These are phyloP conservation scores for Mimas tiliae DNA, from an alignment of 2,888 invertebrate genomes.

Conservation along the genomic window DNA sequence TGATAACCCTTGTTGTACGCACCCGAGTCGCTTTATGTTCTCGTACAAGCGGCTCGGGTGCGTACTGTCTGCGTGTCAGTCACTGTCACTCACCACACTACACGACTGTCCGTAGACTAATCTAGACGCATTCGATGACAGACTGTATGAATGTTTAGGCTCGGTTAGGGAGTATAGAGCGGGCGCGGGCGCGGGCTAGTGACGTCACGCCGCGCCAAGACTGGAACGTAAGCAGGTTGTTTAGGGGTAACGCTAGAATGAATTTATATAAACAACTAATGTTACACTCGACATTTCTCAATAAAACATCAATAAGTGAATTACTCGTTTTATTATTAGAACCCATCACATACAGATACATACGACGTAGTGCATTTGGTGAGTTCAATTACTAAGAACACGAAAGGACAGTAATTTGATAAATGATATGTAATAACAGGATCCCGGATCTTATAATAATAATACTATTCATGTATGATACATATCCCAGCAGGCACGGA, in stretches of 20 bases:
- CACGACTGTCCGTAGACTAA: too few relatives aligned
- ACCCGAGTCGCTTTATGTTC: too few relatives aligned
- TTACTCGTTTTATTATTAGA: conserved; percentile 45
- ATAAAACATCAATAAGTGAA: conserved; percentile 60
- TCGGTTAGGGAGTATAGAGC: conserved; percentile 29
- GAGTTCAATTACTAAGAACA: background rate
- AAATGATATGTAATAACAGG: too few relatives aligned
- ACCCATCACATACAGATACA: background rate
- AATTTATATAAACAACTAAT: conserved; percentile 70
- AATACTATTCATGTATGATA: too few relatives aligned
- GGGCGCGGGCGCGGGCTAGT: conserved; percentile 34
- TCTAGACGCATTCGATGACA: background rate
- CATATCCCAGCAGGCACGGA: too few relatives aligned
- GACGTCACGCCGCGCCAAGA: conserved; percentile 41
- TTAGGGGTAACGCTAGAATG: conserved; percentile 73
- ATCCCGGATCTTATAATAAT: too few relatives aligned
- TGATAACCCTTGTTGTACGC: too few relatives aligned
- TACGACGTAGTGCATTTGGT: too few relatives aligned
- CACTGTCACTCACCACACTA: too few relatives aligned
- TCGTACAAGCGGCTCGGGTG: too few relatives aligned
- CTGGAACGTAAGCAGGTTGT: conserved; percentile 75
- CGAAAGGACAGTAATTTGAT: too few relatives aligned
- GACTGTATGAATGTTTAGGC: background rate
- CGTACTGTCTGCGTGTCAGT: too few relatives aligned
- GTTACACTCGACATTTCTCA: conserved; percentile 73